Base-by-base conservation (phyloP, 2,113 vertebrate species). In the Gyps fulvus region DNA sequence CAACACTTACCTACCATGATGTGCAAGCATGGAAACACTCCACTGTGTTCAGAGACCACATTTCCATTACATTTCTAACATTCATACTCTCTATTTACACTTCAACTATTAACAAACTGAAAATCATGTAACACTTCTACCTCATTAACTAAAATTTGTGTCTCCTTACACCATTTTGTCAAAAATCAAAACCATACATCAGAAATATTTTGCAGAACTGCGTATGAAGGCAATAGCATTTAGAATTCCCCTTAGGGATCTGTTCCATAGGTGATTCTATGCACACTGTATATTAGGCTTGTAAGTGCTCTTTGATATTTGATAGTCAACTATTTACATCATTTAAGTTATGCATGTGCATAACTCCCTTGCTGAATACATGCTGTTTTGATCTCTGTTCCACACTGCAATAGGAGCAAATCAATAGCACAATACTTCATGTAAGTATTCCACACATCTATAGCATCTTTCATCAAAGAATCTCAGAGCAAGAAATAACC, bases 301-400 rank as follows among this genome's bases (percentile, higher is more conserved):
- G 52, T 40, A 82, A 94, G 47, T 15, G 63, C 11, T 31, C 93
- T 91, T 94, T 91, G 92, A 95, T 96, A 94, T 93, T 90, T 71
- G 72, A 91, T 69, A 91, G 81, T 55, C 40, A 91, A 52, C 77
- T 87, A 87, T 71, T 96, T 77, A 74, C 34, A 85, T 67, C 13
- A 82, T 93, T 78, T 89, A 82, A 89, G 73, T 43, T 94, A 94
- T 18, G 55, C 65, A 63, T 58, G 25, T 87, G 69, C 25, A 21
- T 87, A 91, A 87, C 38, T 93, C 66, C 62, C 43, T 90, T 86
- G 50, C 71, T 90, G 59, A 82, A 91, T 65, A 80, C 22, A 31
- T 21, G 74, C 25, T 87, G 49, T 49, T 96, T 93, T 94, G 83
- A 94, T 88, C 92, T 94, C 43, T 23, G 34, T 61, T 89, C 50